Base-by-base conservation (phyloP, 2,797 vertebrate genomes). In the Labroides dimidiatus region DNA sequence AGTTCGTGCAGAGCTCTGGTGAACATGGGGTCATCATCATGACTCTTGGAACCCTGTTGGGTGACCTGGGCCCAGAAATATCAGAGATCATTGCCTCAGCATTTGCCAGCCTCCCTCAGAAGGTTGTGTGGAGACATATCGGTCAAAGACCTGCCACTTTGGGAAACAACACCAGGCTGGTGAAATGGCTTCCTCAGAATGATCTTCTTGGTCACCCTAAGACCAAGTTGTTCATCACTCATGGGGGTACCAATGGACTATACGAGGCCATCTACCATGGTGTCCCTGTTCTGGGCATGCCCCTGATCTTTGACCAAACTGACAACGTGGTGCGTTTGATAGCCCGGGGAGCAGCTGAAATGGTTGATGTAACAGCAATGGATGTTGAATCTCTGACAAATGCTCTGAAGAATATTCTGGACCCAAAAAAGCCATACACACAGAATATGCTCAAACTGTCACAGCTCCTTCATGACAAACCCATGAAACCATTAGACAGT, bases 161-260 rank as follows among this genome's bases (percentile, higher is more conserved):
- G 0, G 89, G 86, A 4, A 91, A 91, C 74, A 94, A 93, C 75
- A 93, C 88, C 2, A 78, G 76, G 54, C 54, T 90, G 51, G 75
- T 92, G 30, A 55, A 92, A 17, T 93, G 92, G 92, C 50, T 94
- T 30, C 91, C 91, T 53, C 89, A 93, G 72, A 87, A 92, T 1
- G 89, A 93, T 23, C 15, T 93, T 27, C 77, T 93, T 0, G 87
- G 88, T 20, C 92, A 94, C 59, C 82, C 88, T 0, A 92, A 92
- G 75, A 92, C 87, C 17, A 84, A 77, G 0, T 62, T 73, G 2
- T 93, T 93, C 37, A 63, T 93, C 43, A 81, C 90, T 1, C 90
- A 93, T 8, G 92, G 91, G 2, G 90, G 90, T 0, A 92, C 91
- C 0, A 92, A 91, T 4, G 87, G 92, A 4, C 13, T 93, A 14